phyloP scores from a whole-genome alignment of 37 sponge, comb jelly and placozoan genomes.

The Cladorhizidae sp. region DNA sequence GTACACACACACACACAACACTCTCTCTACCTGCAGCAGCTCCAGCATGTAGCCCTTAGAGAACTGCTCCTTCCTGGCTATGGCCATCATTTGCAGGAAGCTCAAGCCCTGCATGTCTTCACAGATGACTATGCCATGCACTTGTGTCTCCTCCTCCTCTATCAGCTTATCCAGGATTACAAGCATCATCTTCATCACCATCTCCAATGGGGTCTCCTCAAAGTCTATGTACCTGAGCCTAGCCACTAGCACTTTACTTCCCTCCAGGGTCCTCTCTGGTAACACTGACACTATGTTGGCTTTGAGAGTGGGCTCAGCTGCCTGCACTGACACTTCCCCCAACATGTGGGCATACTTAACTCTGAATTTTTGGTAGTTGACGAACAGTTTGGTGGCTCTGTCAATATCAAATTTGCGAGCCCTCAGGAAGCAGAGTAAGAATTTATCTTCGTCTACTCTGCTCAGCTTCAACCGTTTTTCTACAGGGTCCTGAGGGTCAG shows the following conservation, averaged over 20 bases:
- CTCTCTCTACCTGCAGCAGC: constrained; percentile 42
- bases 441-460: constrained; percentile 51
- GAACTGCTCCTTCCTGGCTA: constrained; percentile 16
- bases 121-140: constrained; percentile 51
- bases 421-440: constrained; percentile 62
- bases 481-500: neutral
- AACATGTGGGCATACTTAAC: constrained; percentile 44
- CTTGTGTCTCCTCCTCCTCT: constrained; percentile 76
- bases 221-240: neutral
- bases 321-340: constrained; percentile 21
- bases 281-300: constrained; percentile 25
- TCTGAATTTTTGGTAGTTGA: constrained; percentile 56
- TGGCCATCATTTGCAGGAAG: constrained; percentile 16
- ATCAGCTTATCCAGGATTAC: constrained; percentile 58
- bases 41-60: constrained; percentile 35
- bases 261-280: constrained; percentile 12
- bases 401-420: constrained; percentile 67
- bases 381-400: constrained; percentile 37
- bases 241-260: constrained; percentile 7
- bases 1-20: neutral
- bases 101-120: constrained; percentile 40
- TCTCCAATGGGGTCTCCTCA: neutral
- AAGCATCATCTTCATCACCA: constrained; percentile 10
- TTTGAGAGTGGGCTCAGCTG: constrained; percentile 6
- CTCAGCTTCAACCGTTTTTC: constrained; percentile 8